Evolutionary conservation across 2,797 vertebrate genomes (phyloP).

Genomic region (Myotis vivesi): DNA sequence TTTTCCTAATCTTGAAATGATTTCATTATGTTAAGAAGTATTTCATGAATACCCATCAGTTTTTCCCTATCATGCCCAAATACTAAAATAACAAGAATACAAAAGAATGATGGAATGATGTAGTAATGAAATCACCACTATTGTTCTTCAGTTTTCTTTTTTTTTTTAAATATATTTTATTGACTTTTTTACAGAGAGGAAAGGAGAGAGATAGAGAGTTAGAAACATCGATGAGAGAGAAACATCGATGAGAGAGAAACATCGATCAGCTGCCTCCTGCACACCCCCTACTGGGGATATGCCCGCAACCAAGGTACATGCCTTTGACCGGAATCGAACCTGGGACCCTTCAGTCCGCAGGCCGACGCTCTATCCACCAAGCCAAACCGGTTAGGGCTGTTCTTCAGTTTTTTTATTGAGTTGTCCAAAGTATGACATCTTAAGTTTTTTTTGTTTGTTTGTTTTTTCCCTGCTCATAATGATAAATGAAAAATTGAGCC

Average conservation of each 20-base stretch:
- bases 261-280: too few relatives aligned
- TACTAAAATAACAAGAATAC: background rate
- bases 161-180: too few relatives aligned
- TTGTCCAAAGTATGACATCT: background rate
- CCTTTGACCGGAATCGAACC: too few relatives aligned
- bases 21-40: background rate
- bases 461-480: background rate
- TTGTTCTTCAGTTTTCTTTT: background rate
- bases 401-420: background rate
- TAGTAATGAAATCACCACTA: background rate
- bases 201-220: too few relatives aligned
- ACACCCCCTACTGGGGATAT: too few relatives aligned
- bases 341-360: too few relatives aligned
- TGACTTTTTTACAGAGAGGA: too few relatives aligned
- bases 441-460: background rate
- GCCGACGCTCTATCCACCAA: too few relatives aligned
- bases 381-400: background rate
- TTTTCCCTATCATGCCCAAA: background rate
- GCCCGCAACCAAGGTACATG: too few relatives aligned
- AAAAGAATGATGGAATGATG: background rate
- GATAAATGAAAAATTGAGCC: background rate
- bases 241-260: too few relatives aligned
- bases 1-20: conserved; percentile 11
- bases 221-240: too few relatives aligned
- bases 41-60: background rate